Conservation (phyloP, 2,888 invertebrate species). For the Morpho achilles region DNA sequence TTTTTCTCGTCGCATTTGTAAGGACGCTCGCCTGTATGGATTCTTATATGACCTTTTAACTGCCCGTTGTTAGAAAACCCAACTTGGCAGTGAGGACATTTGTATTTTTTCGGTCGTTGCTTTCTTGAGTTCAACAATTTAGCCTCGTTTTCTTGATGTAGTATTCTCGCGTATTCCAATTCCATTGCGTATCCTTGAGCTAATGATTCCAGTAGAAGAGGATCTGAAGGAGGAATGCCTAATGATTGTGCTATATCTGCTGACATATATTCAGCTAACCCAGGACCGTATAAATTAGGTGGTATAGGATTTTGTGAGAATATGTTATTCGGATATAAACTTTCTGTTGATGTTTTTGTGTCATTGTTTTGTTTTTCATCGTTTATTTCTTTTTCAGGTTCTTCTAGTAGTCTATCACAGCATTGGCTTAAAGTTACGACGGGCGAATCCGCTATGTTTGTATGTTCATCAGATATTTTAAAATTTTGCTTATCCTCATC, state of each 20-base stretch:
- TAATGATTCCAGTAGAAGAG: constrained; percentile 67
- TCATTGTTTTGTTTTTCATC: constrained; percentile 26
- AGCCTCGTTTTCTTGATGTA: constrained; percentile 85
- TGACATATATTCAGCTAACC: constrained; percentile 60
- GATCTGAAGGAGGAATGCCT: constrained; percentile 68
- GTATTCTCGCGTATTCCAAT: constrained; percentile 83
- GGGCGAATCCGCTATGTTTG: constrained; percentile 44
- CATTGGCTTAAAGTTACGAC: constrained; percentile 60
- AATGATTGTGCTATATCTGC: constrained; percentile 67
- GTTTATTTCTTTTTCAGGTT: constrained; percentile 36
- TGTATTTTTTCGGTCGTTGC: constrained; percentile 93
- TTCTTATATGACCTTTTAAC: constrained; percentile 93
- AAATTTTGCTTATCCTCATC: constrained; percentile 37
- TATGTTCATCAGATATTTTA: constrained; percentile 1
- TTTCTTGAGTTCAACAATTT: constrained; percentile 84
- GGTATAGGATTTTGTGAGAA: constrained; percentile 23
- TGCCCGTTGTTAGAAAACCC: constrained; percentile 97
- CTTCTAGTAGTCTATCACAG: constrained; percentile 59
- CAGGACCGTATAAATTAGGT: constrained; percentile 37
- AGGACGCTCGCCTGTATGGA: constrained; percentile 94
- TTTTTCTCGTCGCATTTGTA: constrained; percentile 91
- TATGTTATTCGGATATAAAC: constrained; percentile 15
- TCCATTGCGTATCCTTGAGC: constrained; percentile 82
- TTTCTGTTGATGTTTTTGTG: constrained; percentile 27
- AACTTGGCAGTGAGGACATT: constrained; percentile 93